Evolutionary conservation across 2,888 invertebrate genomes (phyloP).

Genomic region (Sinotaia quadrata): DNA sequence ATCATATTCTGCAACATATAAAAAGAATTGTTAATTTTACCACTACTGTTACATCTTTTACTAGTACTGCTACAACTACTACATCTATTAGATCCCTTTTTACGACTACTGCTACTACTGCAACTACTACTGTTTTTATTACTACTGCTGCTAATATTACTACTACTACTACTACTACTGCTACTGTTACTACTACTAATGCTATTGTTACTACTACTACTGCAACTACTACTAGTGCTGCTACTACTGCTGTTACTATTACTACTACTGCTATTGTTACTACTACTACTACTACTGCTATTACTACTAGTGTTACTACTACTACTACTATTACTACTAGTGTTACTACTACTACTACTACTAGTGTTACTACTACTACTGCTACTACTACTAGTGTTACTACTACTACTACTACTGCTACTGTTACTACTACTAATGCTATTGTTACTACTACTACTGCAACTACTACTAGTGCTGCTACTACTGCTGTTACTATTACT

Average conservation of each 20-base stretch:
- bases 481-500: neutral
- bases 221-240: too few species aligned
- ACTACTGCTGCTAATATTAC: too few species aligned
- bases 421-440: too few species aligned
- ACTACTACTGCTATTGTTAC: neutral
- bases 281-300: neutral
- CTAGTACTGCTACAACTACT: neutral
- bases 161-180: neutral
- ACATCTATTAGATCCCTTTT: neutral
- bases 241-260: neutral
- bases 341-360: too few species aligned
- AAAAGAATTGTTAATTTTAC: neutral
- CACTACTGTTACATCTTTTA: neutral
- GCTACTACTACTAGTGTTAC: too few species aligned
- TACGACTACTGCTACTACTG: neutral
- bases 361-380: too few species aligned
- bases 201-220: too few species aligned
- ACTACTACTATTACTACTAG: too few species aligned
- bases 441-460: too few species aligned
- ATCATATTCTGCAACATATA: too few species aligned
- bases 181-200: neutral
- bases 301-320: too few species aligned
- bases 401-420: conserved; percentile 1
- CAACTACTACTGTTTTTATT: too few species aligned
- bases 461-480: neutral